Evolutionary conservation across 30 jellyfish, hydroid and myxozoan genomes (phyloP).

Genomic region (Nemopilema nomurai): DNA sequence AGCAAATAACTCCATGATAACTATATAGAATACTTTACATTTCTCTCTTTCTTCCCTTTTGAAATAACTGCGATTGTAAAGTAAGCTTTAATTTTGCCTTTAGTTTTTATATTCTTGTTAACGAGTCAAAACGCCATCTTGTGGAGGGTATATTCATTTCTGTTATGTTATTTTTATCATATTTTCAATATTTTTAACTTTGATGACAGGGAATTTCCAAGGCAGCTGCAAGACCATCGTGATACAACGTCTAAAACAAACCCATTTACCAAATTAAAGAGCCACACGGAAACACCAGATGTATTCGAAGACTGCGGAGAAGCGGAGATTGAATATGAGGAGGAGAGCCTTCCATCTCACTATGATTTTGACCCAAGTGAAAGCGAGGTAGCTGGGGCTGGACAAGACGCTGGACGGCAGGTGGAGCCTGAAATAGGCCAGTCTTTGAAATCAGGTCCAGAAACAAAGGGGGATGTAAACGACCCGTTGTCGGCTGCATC

Average conservation of each 20-base stretch:
- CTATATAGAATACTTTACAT: no score
- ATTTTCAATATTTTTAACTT: no score
- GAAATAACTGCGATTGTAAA: no score
- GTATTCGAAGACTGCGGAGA: background rate
- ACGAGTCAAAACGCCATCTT: no score
- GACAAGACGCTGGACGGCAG: background rate
- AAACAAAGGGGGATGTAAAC: background rate
- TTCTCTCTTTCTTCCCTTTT: no score
- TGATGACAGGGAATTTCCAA: background rate
- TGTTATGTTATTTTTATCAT: no score
- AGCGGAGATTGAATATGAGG: background rate
- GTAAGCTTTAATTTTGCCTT: no score
- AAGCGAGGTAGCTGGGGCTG: background rate
- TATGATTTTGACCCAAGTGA: background rate
- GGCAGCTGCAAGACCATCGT: background rate
- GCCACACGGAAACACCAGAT: background rate
- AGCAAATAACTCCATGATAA: no score
- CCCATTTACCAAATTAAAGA: background rate
- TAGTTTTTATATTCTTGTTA: no score
- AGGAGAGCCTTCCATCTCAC: background rate
- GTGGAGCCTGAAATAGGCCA: background rate
- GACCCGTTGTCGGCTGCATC: constrained; percentile 3
- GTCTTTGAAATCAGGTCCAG: background rate
- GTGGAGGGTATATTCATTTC: no score
- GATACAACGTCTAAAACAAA: background rate